Evolutionary conservation across 92 coral and sea anemone genomes (phyloP).

Genomic region (Blastomussa wellsi): DNA sequence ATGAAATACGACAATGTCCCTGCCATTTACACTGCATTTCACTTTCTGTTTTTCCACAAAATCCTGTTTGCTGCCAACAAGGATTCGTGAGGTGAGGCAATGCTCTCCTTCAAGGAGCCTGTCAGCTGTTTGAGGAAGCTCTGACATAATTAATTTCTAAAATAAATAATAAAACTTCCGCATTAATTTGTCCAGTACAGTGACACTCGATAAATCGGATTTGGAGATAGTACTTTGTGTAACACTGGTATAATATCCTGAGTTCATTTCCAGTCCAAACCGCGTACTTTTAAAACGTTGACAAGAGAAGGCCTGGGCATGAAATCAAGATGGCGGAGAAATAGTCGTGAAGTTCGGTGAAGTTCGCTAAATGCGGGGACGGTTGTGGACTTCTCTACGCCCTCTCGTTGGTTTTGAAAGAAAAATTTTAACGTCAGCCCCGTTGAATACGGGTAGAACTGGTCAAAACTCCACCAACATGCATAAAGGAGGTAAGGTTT

Average conservation of each 20-base stretch:
- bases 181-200: too few relatives aligned
- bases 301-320: not conserved
- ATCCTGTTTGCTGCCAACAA: conserved; percentile 47
- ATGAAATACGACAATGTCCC: conserved; percentile 58
- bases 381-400: conserved; percentile 11
- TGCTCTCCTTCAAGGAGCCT: not conserved
- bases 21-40: conserved; percentile 50
- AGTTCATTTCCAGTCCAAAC: not conserved
- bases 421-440: not conserved
- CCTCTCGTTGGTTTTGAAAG: not conserved
- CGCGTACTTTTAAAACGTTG: not conserved
- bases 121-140: not conserved
- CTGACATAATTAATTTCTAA: not conserved
- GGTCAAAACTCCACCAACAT: not conserved
- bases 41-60: conserved; percentile 41
- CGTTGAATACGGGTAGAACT: not conserved
- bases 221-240: too few relatives aligned
- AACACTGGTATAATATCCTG: too few relatives aligned
- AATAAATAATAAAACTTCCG: too few relatives aligned
- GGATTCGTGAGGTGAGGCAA: not conserved
- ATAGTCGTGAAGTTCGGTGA: not conserved
- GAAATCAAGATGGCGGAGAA: conserved; percentile 15
- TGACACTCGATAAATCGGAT: too few relatives aligned
- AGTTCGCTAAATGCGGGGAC: conserved; percentile 5
- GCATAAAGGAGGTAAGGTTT: conserved; percentile 66